Percentiles rank a stretch among this genome's conserved stretches.
phyloP scores from a whole-genome alignment of 2,888 invertebrate genomes.

The Dysmachus trigonus region DNA sequence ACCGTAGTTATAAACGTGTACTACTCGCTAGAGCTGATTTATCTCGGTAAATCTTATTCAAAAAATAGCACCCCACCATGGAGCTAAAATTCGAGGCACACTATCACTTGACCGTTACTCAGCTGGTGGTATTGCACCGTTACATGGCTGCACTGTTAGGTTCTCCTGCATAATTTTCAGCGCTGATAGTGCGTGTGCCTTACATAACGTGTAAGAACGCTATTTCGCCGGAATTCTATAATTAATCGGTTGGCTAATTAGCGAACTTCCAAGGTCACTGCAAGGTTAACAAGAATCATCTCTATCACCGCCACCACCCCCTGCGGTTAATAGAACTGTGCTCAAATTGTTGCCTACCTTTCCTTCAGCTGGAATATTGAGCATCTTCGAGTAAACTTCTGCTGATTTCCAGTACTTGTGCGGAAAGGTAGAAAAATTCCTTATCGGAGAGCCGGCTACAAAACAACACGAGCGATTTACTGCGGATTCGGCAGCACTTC shows the following conservation, averaged over 20 bases:
- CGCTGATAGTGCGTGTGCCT: neutral
- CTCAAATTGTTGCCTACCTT: conserved; percentile 55
- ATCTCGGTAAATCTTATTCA: no score
- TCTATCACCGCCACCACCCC: neutral
- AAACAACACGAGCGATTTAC: neutral
- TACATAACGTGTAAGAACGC: neutral
- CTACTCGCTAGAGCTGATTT: no score
- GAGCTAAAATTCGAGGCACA: neutral
- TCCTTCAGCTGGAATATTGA: conserved; percentile 60
- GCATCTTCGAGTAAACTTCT: conserved; percentile 54
- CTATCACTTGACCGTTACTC: neutral
- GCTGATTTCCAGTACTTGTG: neutral
- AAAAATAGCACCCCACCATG: no score
- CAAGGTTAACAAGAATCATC: neutral
- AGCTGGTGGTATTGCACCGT: neutral
- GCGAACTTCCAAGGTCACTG: neutral
- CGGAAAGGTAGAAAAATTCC: neutral
- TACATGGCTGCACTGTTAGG: neutral
- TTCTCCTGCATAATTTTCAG: neutral
- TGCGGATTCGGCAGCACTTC: neutral
- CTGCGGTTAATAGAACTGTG: neutral
- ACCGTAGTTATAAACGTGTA: no score
- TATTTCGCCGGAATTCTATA: neutral
- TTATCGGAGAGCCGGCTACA: neutral
- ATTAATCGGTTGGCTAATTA: neutral